phyloP scores from a whole-genome alignment of 2,113 vertebrate genomes.

The Triplophysa rosa region DNA sequence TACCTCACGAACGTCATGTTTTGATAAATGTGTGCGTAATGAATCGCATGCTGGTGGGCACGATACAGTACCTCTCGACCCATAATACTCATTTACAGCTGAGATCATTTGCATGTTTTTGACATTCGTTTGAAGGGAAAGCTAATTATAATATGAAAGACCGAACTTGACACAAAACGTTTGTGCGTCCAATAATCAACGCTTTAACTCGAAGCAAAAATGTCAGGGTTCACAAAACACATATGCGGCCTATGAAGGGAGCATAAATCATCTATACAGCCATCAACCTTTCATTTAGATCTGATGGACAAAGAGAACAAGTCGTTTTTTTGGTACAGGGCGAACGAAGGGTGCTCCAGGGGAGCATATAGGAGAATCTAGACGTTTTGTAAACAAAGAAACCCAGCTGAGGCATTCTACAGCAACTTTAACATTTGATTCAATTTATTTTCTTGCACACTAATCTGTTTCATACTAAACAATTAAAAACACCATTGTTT shows the following conservation, averaged over 20 bases:
- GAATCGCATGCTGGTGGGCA: slow-evolving; percentile 23
- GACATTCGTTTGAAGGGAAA: slow-evolving; percentile 28
- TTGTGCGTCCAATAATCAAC: slow-evolving; percentile 19
- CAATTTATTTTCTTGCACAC: background rate
- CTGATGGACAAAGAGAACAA: slow-evolving; percentile 23
- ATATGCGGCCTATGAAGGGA: slow-evolving; percentile 42
- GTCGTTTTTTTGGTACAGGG: slow-evolving; percentile 4
- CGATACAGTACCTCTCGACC: slow-evolving; percentile 14
- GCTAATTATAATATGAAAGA: slow-evolving; percentile 46
- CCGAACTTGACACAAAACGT: slow-evolving; percentile 6
- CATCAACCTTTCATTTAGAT: slow-evolving; percentile 12
- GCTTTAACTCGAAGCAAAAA: slow-evolving; percentile 23
- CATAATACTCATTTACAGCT: slow-evolving; percentile 21
- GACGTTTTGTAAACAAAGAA: slow-evolving; percentile 13
- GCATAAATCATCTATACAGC: slow-evolving; percentile 48
- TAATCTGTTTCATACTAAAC: background rate
- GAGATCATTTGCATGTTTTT: slow-evolving; percentile 46
- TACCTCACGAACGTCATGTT: slow-evolving; percentile 12
- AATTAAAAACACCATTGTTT: background rate
- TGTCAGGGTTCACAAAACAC: slow-evolving; percentile 42
- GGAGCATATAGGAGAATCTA: slow-evolving; percentile 25
- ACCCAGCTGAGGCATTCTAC: background rate
- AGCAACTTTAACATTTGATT: slow-evolving; percentile 1
- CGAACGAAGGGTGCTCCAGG: background rate
- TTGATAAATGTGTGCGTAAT: slow-evolving; percentile 29